Conservation (phyloP, 2,888 invertebrate genomes). For the Drosophila kuntzei region DNA sequence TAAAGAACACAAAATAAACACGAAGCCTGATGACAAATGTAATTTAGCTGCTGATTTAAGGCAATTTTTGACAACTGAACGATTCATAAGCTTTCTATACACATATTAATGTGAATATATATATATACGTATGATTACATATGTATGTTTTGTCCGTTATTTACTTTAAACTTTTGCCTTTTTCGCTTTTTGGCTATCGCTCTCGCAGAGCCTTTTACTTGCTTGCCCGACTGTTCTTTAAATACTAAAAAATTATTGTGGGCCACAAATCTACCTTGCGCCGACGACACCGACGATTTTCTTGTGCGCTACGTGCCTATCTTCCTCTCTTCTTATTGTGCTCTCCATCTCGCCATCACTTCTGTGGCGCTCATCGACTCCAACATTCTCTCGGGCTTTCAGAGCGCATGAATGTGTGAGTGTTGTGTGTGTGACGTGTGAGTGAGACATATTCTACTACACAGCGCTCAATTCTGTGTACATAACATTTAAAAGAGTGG, state of each 20-base stretch:
- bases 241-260: slow-evolving; percentile 76
- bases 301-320: slow-evolving; percentile 62
- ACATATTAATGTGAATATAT: slow-evolving; percentile 12
- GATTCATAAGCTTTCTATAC: slow-evolving; percentile 38
- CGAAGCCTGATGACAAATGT: slow-evolving; percentile 48
- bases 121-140: slow-evolving; percentile 13
- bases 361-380: slow-evolving; percentile 42
- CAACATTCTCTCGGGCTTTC: slow-evolving; percentile 41
- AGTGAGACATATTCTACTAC: slow-evolving; percentile 28
- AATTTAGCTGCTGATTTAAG: slow-evolving; percentile 39
- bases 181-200: slow-evolving; percentile 49
- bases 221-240: slow-evolving; percentile 82
- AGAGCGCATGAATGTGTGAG: neutral
- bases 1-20: slow-evolving; percentile 43
- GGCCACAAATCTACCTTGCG: slow-evolving; percentile 65
- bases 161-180: slow-evolving; percentile 68
- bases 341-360: slow-evolving; percentile 50
- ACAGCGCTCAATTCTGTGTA: neutral
- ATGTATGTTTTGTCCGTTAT: slow-evolving; percentile 52
- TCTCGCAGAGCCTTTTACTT: slow-evolving; percentile 69
- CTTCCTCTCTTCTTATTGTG: slow-evolving; percentile 38
- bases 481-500: neutral
- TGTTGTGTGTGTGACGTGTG: slow-evolving; percentile 22
- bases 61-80: slow-evolving; percentile 43
- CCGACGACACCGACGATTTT: slow-evolving; percentile 50